Evolutionary conservation across 2,113 vertebrate species (phyloP).

Genomic region (Aldabrachelys gigantea): DNA sequence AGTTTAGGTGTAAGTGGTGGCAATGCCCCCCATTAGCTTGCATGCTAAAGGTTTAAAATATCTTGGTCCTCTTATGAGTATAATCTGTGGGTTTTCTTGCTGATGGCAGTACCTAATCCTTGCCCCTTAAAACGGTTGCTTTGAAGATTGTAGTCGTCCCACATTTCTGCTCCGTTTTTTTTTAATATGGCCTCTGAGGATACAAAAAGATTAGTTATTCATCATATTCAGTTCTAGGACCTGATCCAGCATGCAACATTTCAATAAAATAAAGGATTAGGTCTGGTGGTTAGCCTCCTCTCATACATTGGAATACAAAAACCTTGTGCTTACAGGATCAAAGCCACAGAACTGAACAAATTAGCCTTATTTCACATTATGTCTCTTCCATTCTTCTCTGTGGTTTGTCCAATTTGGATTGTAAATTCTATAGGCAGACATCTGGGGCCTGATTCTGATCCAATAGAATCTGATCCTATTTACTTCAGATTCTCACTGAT

Average conservation of each 20-base stretch:
- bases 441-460: background rate
- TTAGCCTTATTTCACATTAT: background rate
- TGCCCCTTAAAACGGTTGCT: background rate
- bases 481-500: background rate
- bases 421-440: background rate
- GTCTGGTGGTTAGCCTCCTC: background rate
- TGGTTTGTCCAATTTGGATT: background rate
- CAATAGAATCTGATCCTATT: background rate
- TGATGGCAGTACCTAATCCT: background rate
- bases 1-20: background rate
- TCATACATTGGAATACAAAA: background rate
- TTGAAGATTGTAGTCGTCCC: background rate
- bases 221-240: background rate
- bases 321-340: background rate
- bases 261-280: background rate
- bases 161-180: background rate
- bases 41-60: background rate
- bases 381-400: background rate
- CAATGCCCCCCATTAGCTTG: background rate
- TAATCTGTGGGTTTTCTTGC: background rate
- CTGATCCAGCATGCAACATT: background rate
- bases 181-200: background rate
- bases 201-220: background rate
- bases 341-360: background rate
- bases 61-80: background rate